These are phyloP conservation scores for Monopterus albus DNA, from an alignment of 2,113 vertebrate species.

Conservation along the genomic window DNA sequence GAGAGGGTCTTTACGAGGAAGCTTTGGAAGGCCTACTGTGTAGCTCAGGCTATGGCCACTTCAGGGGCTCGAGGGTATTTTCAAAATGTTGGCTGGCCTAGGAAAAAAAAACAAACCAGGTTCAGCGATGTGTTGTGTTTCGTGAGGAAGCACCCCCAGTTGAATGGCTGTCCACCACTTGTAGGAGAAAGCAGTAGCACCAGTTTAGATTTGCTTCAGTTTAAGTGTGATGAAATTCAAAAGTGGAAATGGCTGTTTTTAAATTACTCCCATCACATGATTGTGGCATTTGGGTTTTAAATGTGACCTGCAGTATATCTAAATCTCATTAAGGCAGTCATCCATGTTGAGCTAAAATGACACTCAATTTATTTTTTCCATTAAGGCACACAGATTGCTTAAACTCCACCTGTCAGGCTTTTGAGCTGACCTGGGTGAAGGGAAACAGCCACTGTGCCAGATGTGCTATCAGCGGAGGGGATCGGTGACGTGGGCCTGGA, in stretches of 20 bases:
- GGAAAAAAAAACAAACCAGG: conserved; percentile 25
- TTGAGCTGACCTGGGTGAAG: conserved; percentile 39
- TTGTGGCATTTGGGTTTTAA: conserved; percentile 10
- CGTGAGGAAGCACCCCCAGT: conserved; percentile 9
- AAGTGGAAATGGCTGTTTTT: conserved; percentile 37
- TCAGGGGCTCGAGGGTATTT: conserved; percentile 18
- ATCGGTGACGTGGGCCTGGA: conserved; percentile 57
- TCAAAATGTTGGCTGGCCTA: conserved; percentile 13
- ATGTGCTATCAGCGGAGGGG: conserved; percentile 58
- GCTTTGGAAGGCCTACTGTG: conserved; percentile 37
- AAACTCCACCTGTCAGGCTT: conserved; percentile 62
- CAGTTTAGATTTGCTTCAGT: conserved; percentile 29
- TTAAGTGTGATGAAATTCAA: conserved; percentile 35
- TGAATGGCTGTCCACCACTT: conserved; percentile 18
- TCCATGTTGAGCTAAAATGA: conserved; percentile 60
- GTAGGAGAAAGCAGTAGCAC: not conserved
- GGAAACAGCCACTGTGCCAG: conserved; percentile 56
- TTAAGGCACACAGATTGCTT: conserved; percentile 34
- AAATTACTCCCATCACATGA: conserved; percentile 42
- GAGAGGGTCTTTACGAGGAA: conserved; percentile 47
- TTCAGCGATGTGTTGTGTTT: conserved; percentile 21
- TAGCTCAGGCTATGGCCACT: conserved; percentile 18
- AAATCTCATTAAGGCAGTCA: conserved; percentile 61
- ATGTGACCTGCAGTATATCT: conserved; percentile 39
- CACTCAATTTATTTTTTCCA: conserved; percentile 68